Base-by-base conservation (phyloP, 2,113 vertebrate genomes). In the Gyps fulvus region DNA sequence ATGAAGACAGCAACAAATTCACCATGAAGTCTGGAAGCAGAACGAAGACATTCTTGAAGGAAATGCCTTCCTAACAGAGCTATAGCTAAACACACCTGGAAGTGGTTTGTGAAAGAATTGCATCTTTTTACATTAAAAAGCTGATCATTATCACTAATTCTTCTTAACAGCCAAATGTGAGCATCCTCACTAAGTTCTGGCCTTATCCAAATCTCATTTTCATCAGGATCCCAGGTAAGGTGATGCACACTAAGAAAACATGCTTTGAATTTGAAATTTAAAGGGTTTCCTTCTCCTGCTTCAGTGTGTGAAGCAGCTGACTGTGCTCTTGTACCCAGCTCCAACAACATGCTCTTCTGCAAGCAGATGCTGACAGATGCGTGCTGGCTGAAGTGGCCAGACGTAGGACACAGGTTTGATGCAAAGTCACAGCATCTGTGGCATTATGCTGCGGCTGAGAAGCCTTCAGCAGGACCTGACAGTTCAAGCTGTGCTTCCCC, bases 251-350 rank as follows among this genome's bases (percentile, higher is more conserved):
- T 42, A 76, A 19, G 40, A 77, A 76, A 72, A 52, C 1, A 1
- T 5, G 1, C 8, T 45, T 63, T 76, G 15, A 42, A 7, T 57
- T 47, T 38, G 43, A 52, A 9, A 52, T 47, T 38, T 40, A 57
- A 52, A 42, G 3, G 3, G 1, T 54, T 80, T 69, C 3, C 5
- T 65, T 76, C 69, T 43, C n/a, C 36, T 57, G 7, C 0, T 3
- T 14, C 34, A 4, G 6, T n/a, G 17, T 38, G 32, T 55, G 66
- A 40, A 55, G 50, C 55, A 78, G 16, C 50, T 32, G 49, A 6
- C 31, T 0, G 0, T 45, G 19, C 47, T 55, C 15, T 29, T 15
- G 22, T 32, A 49, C 6, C 4, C 45, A 42, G 34, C 38, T 83
- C 47, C 38, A 10, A 3, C 3, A 1, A 29, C 20, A 12, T 2